phyloP scores from a whole-genome alignment of 2,113 vertebrate species.

The Petrocephalus zakoni region DNA sequence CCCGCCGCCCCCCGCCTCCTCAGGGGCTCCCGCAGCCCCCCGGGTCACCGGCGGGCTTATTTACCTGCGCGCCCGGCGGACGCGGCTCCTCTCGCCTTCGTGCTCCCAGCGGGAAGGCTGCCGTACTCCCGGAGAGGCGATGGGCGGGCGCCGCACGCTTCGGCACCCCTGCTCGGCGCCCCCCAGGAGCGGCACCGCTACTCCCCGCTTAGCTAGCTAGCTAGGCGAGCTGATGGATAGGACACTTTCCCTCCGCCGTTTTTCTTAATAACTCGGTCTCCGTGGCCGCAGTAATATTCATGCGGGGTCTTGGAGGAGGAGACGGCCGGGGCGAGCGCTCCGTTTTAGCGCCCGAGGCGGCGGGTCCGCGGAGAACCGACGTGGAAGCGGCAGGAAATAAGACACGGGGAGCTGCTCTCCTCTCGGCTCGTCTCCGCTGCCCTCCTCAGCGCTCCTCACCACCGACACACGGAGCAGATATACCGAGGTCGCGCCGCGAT shows the following conservation, averaged over 20 bases:
- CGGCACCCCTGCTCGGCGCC: not conserved
- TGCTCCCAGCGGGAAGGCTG: constrained; percentile 8
- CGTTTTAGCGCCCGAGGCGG: not conserved
- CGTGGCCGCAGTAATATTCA: not conserved
- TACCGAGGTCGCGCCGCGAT: constrained; percentile 47
- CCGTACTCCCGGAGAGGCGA: not conserved
- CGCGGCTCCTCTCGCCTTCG: constrained; percentile 11
- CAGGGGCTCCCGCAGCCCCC: not conserved
- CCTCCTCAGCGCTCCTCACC: constrained; percentile 3
- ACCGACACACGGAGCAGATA: constrained; percentile 31
- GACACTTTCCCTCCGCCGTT: not conserved
- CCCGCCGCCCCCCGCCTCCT: not conserved
- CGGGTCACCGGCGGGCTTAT: constrained; percentile 1
- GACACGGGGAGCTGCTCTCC: not conserved
- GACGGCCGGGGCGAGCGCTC: not conserved
- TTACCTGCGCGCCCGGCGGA: constrained; percentile 7
- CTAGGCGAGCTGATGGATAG: constrained; percentile 10
- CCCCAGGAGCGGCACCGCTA: constrained; percentile 8
- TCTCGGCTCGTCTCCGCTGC: constrained; percentile 1
- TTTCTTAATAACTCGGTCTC: constrained; percentile 3
- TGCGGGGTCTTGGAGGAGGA: not conserved
- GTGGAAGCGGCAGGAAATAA: constrained; percentile 22
- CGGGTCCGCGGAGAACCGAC: constrained; percentile 15
- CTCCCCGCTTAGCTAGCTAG: constrained; percentile 17
- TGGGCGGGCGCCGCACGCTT: constrained; percentile 9